These are phyloP conservation scores for Forbesichthys agassizii DNA, from an alignment of 2,113 vertebrate genomes.

Conservation along the genomic window DNA sequence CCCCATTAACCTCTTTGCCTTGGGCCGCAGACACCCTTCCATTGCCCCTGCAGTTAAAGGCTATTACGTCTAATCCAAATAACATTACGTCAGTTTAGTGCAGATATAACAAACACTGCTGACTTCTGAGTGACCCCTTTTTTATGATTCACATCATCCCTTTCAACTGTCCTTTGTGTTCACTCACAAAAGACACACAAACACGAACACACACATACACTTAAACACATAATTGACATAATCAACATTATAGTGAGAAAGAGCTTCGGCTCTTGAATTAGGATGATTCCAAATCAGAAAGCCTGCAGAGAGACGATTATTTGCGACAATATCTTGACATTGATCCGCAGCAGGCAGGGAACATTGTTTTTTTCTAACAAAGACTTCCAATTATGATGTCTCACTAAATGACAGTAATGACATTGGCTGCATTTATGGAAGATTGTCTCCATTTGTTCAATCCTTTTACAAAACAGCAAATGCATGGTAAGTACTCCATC, in stretches of 20 bases:
- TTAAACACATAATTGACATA: constrained; percentile 22
- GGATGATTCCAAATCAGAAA: constrained; percentile 38
- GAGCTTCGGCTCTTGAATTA: constrained; percentile 52
- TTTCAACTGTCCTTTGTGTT: not conserved
- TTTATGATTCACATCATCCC: not conserved
- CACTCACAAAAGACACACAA: not conserved
- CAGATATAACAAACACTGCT: no score
- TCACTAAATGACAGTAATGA: constrained; percentile 23
- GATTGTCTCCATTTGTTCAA: no score
- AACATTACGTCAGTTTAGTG: no score
- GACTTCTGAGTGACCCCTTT: no score
- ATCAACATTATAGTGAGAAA: constrained; percentile 40
- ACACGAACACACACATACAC: not conserved
- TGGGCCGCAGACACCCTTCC: no score
- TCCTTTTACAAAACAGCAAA: no score
- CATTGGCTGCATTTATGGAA: not conserved
- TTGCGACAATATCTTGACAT: constrained; percentile 16
- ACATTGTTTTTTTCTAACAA: constrained; percentile 47
- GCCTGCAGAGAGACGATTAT: no score
- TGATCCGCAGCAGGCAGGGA: constrained; percentile 35
- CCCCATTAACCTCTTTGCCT: not conserved
- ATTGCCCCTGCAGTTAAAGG: no score
- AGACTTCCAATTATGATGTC: constrained; percentile 50
- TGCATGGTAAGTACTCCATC: no score
- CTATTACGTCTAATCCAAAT: no score